A percentile compares a stretch with the other conserved stretches of the same genome.
Evolutionary conservation across 2,113 vertebrate species (phyloP).

Genomic region (Cryptoleucopteryx plumbea): DNA sequence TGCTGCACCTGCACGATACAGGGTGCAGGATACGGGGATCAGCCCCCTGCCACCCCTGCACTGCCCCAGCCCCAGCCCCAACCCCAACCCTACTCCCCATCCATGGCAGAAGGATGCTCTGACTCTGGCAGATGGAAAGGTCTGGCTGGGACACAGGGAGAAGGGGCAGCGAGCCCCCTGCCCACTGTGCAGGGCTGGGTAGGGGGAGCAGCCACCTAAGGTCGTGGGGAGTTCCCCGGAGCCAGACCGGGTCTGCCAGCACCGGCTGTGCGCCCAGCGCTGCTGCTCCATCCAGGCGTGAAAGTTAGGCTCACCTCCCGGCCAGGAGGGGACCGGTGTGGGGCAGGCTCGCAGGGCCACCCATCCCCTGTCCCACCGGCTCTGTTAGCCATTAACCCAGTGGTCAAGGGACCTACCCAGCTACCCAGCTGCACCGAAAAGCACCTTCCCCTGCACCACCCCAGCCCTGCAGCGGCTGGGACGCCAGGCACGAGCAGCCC

Average conservation of each 20-base stretch:
- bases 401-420: rapidly evolving
- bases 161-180: background rate
- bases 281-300: background rate
- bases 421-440: background rate
- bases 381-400: background rate
- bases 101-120: background rate
- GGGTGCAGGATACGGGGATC: background rate
- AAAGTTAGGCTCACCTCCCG: background rate
- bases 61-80: background rate
- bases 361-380: background rate
- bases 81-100: background rate
- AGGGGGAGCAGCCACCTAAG: background rate
- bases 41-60: background rate
- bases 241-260: background rate
- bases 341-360: background rate
- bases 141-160: rapidly evolving
- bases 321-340: rapidly evolving
- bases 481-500: rapidly evolving
- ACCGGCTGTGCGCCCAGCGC: rapidly evolving
- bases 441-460: background rate
- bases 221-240: background rate
- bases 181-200: background rate
- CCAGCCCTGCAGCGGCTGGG: rapidly evolving
- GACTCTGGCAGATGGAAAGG: background rate
- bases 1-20: rapidly evolving